Base-by-base conservation (phyloP, 2,113 vertebrate genomes). In the Sander lucioperca region DNA sequence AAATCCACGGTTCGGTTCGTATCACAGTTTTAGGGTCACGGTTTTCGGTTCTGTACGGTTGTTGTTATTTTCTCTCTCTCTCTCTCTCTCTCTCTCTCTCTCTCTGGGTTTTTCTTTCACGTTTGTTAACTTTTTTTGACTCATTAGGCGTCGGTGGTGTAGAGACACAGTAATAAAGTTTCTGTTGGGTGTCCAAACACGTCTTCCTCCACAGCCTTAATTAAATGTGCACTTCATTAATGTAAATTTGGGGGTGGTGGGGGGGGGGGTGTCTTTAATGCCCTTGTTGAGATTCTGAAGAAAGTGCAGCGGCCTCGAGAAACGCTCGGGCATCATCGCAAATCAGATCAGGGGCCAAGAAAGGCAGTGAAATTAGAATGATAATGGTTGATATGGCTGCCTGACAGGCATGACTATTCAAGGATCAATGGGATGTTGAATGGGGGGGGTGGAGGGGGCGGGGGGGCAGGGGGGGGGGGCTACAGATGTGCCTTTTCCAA, bases 161-260 rank as follows among this genome's bases (percentile, higher is more conserved):
- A 33, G 33, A 33, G 33, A 33, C 33, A 6, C 33, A 33, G 36
- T 9, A 9, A 39, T 39, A 10, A 39, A 9, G 36, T 9, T 39
- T 9, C 1, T 39, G 36, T 9, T 2, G 36, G 36, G 7, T 39
- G 70, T 86, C 84, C 81, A 21, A 33, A 25, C 68, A 43, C n/a
- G 95, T 4, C 33, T 33, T 58, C 95, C 96, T 95, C 95, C 96
- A 93, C 95, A 94, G 96, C 96, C 96, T 84, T 98, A 99, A 99
- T 99, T 99, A 99, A 99, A 99, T 97, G 97, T 98, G 97, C 97
- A 99, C 98, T 99, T 98, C 97, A 99, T 99, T 99, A 97, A 99
- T 99, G 97, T 97, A 99, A 99, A 33, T 33, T 98, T 98, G 33
- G 33, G 5, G 33, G 33, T 1, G 33, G 33, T 5, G 5, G 5